These are phyloP conservation scores for Pocillopora verrucosa DNA, from an alignment of 64 coral and sea anemone species.

Conservation along the genomic window DNA sequence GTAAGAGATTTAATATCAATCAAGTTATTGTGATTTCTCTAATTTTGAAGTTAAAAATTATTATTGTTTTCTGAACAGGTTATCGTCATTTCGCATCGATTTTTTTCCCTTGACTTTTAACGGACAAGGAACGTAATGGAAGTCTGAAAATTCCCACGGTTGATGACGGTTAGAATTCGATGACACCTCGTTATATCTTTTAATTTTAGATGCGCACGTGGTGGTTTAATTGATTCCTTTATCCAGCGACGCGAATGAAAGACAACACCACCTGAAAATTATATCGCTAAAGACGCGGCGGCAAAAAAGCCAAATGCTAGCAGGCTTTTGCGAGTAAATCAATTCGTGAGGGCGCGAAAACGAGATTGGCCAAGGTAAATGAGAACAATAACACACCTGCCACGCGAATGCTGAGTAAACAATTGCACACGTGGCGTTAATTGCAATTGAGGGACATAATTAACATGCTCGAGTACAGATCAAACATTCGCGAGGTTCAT, in stretches of 20 bases:
- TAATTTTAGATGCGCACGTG: not conserved
- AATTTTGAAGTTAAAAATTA: not conserved
- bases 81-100: not conserved
- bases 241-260: not conserved
- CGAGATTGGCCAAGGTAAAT: not conserved
- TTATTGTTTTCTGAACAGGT: not conserved
- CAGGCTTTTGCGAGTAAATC: conserved; percentile 22
- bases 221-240: not conserved
- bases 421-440: conserved; percentile 26
- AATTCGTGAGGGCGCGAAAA: not conserved
- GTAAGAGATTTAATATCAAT: not conserved
- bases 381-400: conserved; percentile 23
- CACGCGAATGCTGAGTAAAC: not conserved
- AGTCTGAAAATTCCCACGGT: not conserved
- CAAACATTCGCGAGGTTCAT: conserved; percentile 1
- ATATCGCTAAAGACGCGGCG: not conserved
- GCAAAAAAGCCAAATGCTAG: conserved; percentile 9
- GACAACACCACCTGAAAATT: not conserved
- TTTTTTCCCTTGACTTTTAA: not conserved
- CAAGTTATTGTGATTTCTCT: not conserved
- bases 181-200: not conserved
- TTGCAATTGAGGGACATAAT: conserved; percentile 13
- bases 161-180: not conserved
- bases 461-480: not conserved
- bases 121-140: not conserved